A percentile compares a stretch with the other conserved stretches of the same genome.
Conservation (phyloP, 2,113 vertebrate genomes). For the Quiscalus mexicanus region DNA sequence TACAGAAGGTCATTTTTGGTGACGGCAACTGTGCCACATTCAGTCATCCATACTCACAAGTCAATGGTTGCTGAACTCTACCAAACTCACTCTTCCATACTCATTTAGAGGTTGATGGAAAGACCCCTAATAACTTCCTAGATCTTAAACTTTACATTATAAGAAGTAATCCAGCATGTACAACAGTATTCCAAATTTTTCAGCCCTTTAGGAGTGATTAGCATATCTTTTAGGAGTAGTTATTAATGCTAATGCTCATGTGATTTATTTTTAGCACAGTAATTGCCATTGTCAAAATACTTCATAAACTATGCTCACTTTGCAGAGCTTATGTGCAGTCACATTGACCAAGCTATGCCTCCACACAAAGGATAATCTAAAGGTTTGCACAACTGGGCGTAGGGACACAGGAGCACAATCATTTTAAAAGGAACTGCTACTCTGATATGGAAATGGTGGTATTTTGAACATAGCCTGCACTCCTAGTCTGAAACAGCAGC, state of each 20-base stretch:
- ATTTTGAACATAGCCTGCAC: not conserved
- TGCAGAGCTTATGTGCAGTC: not conserved
- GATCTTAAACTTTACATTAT: not conserved
- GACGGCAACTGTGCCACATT: not conserved
- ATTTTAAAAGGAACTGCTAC: not conserved
- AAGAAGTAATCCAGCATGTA: not conserved
- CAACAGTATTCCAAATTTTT: not conserved
- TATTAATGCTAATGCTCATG: not conserved
- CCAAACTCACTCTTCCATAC: not conserved
- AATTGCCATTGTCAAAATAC: not conserved
- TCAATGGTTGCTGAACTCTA: not conserved
- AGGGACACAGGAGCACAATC: not conserved
- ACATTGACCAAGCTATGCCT: fast-evolving
- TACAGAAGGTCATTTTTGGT: not conserved
- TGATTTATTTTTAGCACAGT: not conserved
- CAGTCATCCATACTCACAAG: not conserved
- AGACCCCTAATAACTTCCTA: not conserved
- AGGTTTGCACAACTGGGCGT: fast-evolving
- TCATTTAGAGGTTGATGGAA: not conserved
- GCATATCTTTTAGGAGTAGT: not conserved
- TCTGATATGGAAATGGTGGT: not conserved
- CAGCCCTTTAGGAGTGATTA: not conserved
- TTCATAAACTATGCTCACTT: not conserved
- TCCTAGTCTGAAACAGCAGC: not conserved
- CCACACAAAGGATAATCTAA: not conserved